A percentile compares a stretch with the other conserved stretches of the same genome.
Evolutionary conservation across 2,113 vertebrate genomes (phyloP).

Genomic region (Macrotis lagotis): DNA sequence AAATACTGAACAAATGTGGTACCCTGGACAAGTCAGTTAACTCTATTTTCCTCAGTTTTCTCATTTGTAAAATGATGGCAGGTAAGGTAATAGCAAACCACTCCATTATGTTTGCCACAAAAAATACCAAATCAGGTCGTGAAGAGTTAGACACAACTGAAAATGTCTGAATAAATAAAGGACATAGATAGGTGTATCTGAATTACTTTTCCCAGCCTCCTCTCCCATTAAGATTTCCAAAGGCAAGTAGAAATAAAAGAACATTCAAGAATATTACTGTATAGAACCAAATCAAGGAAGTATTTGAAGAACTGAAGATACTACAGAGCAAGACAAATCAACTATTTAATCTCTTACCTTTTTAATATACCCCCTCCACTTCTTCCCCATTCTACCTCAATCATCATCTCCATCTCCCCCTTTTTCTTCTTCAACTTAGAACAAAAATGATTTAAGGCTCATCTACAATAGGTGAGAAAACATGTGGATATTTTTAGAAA

Average conservation of each 20-base stretch:
- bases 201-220: not conserved
- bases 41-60: not conserved
- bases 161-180: not conserved
- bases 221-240: not conserved
- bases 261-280: not conserved
- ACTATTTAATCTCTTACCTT: not conserved
- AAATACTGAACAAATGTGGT: not conserved
- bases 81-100: too few species aligned
- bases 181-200: not conserved
- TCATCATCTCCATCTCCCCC: constrained; percentile 1
- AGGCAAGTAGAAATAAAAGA: not conserved
- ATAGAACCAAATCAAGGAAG: not conserved
- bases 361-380: not conserved
- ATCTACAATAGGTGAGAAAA: constrained; percentile 11
- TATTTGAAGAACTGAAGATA: not conserved
- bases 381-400: not conserved
- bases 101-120: too few species aligned
- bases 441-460: constrained; percentile 1
- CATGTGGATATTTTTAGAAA: constrained; percentile 14
- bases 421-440: not conserved
- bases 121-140: too few species aligned
- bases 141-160: too few species aligned
- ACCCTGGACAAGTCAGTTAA: not conserved
- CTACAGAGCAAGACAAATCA: not conserved
- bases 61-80: too few species aligned